phyloP scores from a whole-genome alignment of 2,113 vertebrate species.

The Opisthocomus hoazin region DNA sequence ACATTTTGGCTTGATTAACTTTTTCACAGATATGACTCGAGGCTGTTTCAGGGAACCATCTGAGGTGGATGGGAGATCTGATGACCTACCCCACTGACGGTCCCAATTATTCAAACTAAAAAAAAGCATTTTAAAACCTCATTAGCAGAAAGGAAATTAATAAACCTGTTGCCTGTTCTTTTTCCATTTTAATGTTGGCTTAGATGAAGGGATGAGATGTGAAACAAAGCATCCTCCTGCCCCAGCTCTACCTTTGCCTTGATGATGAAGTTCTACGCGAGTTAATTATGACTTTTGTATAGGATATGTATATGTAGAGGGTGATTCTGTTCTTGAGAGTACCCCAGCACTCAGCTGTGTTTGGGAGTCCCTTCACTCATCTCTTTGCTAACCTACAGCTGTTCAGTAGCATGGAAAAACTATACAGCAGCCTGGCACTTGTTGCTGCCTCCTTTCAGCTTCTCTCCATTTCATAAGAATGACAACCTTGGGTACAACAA shows the following conservation, averaged over 20 bases:
- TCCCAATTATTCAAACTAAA: neutral
- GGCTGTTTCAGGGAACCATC: neutral
- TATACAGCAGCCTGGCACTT: neutral
- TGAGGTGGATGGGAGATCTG: neutral
- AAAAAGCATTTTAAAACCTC: neutral
- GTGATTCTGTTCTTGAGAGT: neutral
- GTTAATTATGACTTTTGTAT: fast-evolving
- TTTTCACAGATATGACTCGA: neutral
- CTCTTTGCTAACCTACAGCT: neutral
- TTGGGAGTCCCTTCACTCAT: neutral
- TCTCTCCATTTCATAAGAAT: neutral
- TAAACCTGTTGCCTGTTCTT: neutral
- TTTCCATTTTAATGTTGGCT: neutral
- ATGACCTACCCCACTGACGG: neutral
- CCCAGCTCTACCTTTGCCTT: neutral
- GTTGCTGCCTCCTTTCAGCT: neutral
- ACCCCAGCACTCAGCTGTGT: neutral
- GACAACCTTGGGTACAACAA: neutral
- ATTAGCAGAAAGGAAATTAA: neutral
- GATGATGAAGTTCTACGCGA: neutral
- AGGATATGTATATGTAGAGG: neutral
- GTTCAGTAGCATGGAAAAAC: neutral
- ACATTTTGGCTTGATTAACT: neutral
- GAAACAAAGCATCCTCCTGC: neutral
- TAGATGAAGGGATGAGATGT: neutral